Percentiles rank a stretch among this genome's conserved stretches.
These are phyloP conservation scores for Apamea anceps DNA, from an alignment of 2,888 invertebrate species.

Conservation along the genomic window DNA sequence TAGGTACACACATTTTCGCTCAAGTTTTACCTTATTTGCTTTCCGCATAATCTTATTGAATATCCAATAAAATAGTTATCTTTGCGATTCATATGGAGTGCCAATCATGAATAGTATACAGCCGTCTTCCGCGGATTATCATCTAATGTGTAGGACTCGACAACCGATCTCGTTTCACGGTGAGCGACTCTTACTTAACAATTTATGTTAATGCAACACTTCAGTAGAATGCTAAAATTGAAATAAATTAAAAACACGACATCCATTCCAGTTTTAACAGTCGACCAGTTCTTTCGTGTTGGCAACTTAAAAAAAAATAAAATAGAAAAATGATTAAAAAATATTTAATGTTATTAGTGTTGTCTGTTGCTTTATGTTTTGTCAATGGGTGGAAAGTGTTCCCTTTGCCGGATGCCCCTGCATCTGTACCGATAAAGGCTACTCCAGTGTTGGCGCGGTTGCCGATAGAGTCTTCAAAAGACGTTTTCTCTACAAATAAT, in stretches of 20 bases:
- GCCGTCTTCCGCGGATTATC: conserved; percentile 31
- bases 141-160: conserved; percentile 19
- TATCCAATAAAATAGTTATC: background rate
- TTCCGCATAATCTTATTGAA: conserved; percentile 22
- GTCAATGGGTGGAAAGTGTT: conserved; percentile 71
- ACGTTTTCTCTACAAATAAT: background rate
- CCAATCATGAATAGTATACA: conserved; percentile 6
- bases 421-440: conserved; percentile 24
- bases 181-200: conserved; percentile 73
- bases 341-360: conserved; percentile 48
- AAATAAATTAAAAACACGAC: conserved; percentile 57
- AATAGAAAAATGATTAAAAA: conserved; percentile 59
- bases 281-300: conserved; percentile 57
- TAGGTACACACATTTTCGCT: background rate
- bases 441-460: conserved; percentile 28
- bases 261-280: conserved; percentile 63
- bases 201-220: conserved; percentile 75
- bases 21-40: conserved; percentile 23
- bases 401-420: conserved; percentile 69
- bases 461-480: background rate
- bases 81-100: background rate
- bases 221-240: conserved; percentile 64
- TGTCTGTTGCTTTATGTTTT: conserved; percentile 52
- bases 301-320: conserved; percentile 15
- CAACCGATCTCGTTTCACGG: conserved; percentile 72